Evolutionary conservation across 2,888 invertebrate genomes (phyloP).

Genomic region (Scaptomyza tumidula): DNA sequence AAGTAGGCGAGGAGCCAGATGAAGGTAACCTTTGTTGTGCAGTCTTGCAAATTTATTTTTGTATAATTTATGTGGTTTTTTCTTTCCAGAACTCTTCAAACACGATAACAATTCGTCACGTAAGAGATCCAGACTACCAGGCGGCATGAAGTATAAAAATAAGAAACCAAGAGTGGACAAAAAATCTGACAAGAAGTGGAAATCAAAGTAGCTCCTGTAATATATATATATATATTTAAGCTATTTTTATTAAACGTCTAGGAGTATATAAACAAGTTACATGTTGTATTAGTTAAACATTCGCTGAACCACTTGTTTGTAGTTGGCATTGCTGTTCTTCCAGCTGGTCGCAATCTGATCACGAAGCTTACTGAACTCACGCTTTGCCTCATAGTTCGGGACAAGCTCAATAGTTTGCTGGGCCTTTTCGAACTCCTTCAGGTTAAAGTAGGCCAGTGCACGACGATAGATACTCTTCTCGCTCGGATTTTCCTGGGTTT

Average conservation of each 20-base stretch:
- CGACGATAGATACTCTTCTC: conserved; percentile 86
- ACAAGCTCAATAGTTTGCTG: conserved; percentile 85
- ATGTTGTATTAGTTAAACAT: conserved; percentile 84
- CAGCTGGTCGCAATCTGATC: conserved; percentile 86
- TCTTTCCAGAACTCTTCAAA: conserved; percentile 78
- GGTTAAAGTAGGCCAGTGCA: conserved; percentile 85
- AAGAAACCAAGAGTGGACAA: conserved; percentile 65
- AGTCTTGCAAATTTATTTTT: not conserved
- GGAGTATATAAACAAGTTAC: conserved; percentile 5
- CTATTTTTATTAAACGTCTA: conserved; percentile 50
- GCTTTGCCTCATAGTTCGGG: conserved; percentile 87
- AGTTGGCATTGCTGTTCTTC: conserved; percentile 87
- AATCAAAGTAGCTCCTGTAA: conserved; percentile 48
- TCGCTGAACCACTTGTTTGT: conserved; percentile 85
- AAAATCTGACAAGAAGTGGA: conserved; percentile 20
- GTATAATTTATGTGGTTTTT: not conserved
- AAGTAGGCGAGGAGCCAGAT: conserved; percentile 95
- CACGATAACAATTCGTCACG: conserved; percentile 60
- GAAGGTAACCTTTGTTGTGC: conserved; percentile 85
- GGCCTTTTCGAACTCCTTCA: conserved; percentile 89
- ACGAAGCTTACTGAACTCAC: conserved; percentile 87
- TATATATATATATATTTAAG: conserved; percentile 32
- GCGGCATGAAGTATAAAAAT: conserved; percentile 72
- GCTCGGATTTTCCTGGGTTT: conserved; percentile 74
- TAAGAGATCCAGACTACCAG: conserved; percentile 72